Conservation (phyloP, 2,888 invertebrate genomes). For the Athetis lepigone region DNA sequence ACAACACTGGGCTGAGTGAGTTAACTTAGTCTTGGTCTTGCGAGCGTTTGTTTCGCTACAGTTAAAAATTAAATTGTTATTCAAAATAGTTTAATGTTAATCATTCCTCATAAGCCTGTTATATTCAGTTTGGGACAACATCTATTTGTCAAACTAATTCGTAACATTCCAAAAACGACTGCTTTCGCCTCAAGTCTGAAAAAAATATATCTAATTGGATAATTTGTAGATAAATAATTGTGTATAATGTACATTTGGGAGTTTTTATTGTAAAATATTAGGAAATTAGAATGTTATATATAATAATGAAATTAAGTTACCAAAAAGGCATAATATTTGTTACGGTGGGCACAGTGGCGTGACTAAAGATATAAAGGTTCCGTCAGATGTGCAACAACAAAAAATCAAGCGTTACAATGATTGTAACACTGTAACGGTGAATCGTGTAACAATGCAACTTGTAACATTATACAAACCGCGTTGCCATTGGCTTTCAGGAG, state of each 20-base stretch:
- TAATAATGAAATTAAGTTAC: conserved; percentile 35
- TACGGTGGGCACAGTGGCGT: conserved; percentile 15
- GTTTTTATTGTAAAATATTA: conserved; percentile 40
- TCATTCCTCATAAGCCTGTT: conserved; percentile 10
- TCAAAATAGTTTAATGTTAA: too few species aligned
- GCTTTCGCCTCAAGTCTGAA: conserved; percentile 53
- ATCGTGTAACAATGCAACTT: too few species aligned
- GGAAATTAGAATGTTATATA: conserved; percentile 31
- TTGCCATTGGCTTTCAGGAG: too few species aligned
- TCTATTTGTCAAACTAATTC: conserved; percentile 19
- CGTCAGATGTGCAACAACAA: too few species aligned
- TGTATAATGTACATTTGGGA: conserved; percentile 57
- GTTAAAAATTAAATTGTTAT: too few species aligned
- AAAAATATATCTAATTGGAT: conserved; percentile 15
- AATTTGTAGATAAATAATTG: conserved; percentile 53
- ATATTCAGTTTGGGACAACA: conserved; percentile 31
- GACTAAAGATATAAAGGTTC: conserved; percentile 8
- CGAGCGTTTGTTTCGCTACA: too few species aligned
- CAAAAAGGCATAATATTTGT: conserved; percentile 50
- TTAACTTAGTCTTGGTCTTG: too few species aligned
- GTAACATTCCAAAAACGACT: conserved; percentile 55
- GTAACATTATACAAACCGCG: too few species aligned
- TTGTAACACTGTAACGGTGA: too few species aligned
- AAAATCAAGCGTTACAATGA: too few species aligned
- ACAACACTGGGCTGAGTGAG: too few species aligned